Evolutionary conservation across 1,140 invertebrate genomes (phyloP).

Genomic region (Cydia pomonella): DNA sequence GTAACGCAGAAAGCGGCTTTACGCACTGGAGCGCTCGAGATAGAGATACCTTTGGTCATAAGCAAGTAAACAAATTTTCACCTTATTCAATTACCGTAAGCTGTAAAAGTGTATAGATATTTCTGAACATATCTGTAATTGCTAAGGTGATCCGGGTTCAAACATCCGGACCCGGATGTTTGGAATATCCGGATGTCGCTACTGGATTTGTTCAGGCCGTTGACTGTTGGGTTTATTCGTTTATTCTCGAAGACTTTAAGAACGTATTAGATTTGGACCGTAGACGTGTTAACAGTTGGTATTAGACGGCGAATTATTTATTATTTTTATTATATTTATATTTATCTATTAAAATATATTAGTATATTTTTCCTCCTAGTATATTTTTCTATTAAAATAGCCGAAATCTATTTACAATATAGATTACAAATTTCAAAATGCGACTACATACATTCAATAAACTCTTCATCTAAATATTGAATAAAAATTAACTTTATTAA

Average conservation of each 20-base stretch:
- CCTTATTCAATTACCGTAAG: slow-evolving; percentile 4
- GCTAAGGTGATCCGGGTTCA: background rate
- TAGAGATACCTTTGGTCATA: background rate
- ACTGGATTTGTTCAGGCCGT: background rate
- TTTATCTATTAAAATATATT: too few species aligned
- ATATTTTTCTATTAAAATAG: too few species aligned
- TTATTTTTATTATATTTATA: too few species aligned
- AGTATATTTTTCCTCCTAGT: too few species aligned
- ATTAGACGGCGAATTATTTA: too few species aligned
- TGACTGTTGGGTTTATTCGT: background rate
- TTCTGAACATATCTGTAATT: background rate
- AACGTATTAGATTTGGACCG: background rate
- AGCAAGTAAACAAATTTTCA: background rate
- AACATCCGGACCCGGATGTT: slow-evolving; percentile 1
- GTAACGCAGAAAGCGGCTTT: slow-evolving; percentile 7
- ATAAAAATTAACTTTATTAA: too few species aligned
- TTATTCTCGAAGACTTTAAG: background rate
- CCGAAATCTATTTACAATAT: too few species aligned
- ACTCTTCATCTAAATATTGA: too few species aligned
- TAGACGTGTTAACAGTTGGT: too few species aligned
- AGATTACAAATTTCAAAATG: too few species aligned
- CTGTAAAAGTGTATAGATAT: background rate
- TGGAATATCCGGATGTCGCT: background rate
- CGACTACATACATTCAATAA: too few species aligned
- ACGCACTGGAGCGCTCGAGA: slow-evolving; percentile 26